Base-by-base conservation (phyloP, 2,888 invertebrate genomes). In the Pheosia gnoma region DNA sequence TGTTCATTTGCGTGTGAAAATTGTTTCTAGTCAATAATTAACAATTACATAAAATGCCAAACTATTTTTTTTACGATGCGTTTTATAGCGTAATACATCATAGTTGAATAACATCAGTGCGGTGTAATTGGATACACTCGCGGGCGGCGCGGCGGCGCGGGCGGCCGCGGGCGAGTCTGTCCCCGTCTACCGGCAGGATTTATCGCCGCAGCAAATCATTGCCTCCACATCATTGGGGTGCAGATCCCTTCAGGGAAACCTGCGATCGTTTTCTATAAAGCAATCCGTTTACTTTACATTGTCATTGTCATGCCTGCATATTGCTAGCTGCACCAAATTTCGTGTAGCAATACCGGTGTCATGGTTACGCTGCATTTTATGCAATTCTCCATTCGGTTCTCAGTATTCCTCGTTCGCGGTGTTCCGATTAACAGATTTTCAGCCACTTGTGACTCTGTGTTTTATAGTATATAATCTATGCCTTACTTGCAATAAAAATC, bases 111-210 rank as follows among this genome's bases (percentile, higher is more conserved):
- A 79, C 82, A 81, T 78, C 81, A 80, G 83, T 81, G 82, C 85
- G 82, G 79, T 81, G 85, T 91, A 91, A 91, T 91, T 90, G 90
- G 90, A 90, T 90, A 89, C 88, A 89, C 88, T 89, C 90, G 88
- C 85, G 85, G 38, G 85, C 81, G 84, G 82, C 79, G 76, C n/a
- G n/a, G n/a, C n/a, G 89, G 91, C 89, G 82, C 85, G 81, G 89
- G 89, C 79, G 76, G 89, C 91, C 89, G 82, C 85, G 81, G 89
- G 89, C 89, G 81, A 80, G 82, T 82, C 84, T 82, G 87, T 85
- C 84, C 83, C 85, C 84, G 85, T 86, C 86, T 77, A 74, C 77
- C 76, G 73, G 75, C 67, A 77, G 81, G 82, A 89, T 90, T 91
- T 90, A 90, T 90, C 81, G 86, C 82, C 72, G 78, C 81, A 72